phyloP scores from a whole-genome alignment of 2,888 invertebrate species.

The Ethmia dodecea region DNA sequence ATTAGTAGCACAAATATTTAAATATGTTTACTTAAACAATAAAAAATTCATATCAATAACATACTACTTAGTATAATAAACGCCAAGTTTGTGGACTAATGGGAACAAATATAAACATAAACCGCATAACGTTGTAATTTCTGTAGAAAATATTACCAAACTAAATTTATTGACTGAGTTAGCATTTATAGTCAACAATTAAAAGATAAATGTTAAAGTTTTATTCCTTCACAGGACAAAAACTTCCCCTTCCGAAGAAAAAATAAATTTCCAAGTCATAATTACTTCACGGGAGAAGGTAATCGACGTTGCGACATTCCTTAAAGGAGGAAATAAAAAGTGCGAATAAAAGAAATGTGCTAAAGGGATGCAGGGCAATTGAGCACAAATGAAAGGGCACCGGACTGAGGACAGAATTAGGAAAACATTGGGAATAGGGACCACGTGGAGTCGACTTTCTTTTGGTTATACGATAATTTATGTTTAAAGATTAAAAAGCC shows the following conservation, averaged over 20 bases:
- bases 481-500: too few species aligned
- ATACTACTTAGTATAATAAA: background rate
- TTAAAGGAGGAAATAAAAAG: constrained; percentile 50
- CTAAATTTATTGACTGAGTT: too few species aligned
- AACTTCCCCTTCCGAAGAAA: constrained; percentile 28
- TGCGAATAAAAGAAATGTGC: constrained; percentile 67
- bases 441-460: constrained; percentile 25
- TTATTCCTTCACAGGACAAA: constrained; percentile 12
- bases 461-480: background rate
- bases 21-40: too few species aligned
- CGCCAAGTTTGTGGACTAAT: too few species aligned
- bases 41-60: too few species aligned
- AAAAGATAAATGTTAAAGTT: constrained; percentile 4
- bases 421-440: constrained; percentile 45
- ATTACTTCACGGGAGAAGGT: constrained; percentile 44
- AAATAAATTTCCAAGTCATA: constrained; percentile 45
- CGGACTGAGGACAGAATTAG: constrained; percentile 55
- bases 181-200: background rate
- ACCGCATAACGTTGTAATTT: too few species aligned
- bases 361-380: constrained; percentile 66
- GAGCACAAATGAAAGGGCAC: constrained; percentile 67
- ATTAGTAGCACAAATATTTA: background rate
- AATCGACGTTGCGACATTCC: constrained; percentile 47
- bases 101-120: too few species aligned
- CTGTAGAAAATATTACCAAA: too few species aligned